These are phyloP conservation scores for Tetraneura akinire DNA, from an alignment of 1,140 invertebrate genomes.

Conservation along the genomic window DNA sequence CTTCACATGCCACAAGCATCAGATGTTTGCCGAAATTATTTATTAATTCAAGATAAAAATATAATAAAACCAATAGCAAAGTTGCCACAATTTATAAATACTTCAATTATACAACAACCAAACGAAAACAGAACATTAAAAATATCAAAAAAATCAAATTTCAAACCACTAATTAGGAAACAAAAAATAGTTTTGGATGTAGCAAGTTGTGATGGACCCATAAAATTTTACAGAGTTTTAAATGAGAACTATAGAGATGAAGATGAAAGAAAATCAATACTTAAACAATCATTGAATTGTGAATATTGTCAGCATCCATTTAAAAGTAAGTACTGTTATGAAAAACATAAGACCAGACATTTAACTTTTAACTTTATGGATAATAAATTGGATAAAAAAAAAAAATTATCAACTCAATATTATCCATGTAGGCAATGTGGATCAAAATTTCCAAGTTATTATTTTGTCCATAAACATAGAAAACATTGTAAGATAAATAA, in stretches of 20 bases:
- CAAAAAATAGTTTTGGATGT: conserved; percentile 73
- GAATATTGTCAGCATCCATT: conserved; percentile 78
- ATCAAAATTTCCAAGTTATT: conserved; percentile 88
- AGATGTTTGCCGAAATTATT: conserved; percentile 66
- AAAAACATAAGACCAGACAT: conserved; percentile 56
- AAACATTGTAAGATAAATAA: conserved; percentile 60
- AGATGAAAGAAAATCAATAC: conserved; percentile 42
- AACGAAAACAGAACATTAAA: conserved; percentile 43
- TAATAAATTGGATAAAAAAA: conserved; percentile 35
- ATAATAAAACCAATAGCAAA: conserved; percentile 40
- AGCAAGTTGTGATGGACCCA: conserved; percentile 84
- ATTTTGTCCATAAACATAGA: conserved; percentile 89
- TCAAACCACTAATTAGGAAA: conserved; percentile 16
- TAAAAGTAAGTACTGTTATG: conserved; percentile 80
- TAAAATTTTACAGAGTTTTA: conserved; percentile 76
- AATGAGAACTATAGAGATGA: conserved; percentile 70
- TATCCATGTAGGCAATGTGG: conserved; percentile 91
- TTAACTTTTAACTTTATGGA: conserved; percentile 11
- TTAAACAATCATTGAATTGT: conserved; percentile 60
- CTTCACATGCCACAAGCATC: conserved; percentile 75
- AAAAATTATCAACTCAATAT: conserved; percentile 73
- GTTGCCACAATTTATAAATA: conserved; percentile 1
- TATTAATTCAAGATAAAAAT: conserved; percentile 15
- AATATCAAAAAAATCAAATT: conserved; percentile 44
- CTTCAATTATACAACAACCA: conserved; percentile 15